Percentiles rank a stretch among this genome's conserved stretches.
Evolutionary conservation across 2,113 vertebrate genomes (phyloP).

Genomic region (Zapornia atra): DNA sequence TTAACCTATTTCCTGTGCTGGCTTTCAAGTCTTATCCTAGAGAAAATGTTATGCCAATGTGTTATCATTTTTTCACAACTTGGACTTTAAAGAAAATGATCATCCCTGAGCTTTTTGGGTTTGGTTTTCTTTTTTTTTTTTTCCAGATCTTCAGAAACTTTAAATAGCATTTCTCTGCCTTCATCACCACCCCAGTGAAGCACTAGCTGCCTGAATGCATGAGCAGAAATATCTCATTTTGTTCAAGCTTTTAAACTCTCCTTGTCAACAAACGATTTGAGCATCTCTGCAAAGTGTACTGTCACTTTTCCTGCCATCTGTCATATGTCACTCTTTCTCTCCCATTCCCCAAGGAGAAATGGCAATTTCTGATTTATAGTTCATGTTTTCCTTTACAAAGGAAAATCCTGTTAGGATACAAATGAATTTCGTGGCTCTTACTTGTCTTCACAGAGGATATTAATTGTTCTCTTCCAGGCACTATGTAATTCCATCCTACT

Average conservation of each 20-base stretch:
- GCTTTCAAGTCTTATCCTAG: conserved; percentile 37
- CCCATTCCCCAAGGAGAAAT: conserved; percentile 22
- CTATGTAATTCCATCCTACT: not conserved
- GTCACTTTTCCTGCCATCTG: conserved; percentile 50
- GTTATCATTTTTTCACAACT: conserved; percentile 21
- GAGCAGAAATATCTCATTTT: conserved; percentile 33
- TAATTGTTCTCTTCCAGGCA: conserved; percentile 40
- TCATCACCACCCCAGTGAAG: not conserved
- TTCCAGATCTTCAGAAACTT: not conserved
- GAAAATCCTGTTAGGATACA: conserved; percentile 19
- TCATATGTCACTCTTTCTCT: conserved; percentile 8
- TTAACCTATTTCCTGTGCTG: conserved; percentile 24
- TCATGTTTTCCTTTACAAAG: not conserved
- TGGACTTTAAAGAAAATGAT: conserved; percentile 39
- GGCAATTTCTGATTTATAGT: not conserved
- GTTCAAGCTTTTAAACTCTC: conserved; percentile 35
- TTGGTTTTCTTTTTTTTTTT: not conserved
- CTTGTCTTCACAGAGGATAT: not conserved
- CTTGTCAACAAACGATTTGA: conserved; percentile 46
- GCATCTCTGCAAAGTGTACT: conserved; percentile 1
- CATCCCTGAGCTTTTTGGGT: not conserved
- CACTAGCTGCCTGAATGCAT: not conserved
- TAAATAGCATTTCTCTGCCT: conserved; percentile 33
- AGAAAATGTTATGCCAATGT: not conserved
- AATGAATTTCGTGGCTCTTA: not conserved